These are phyloP conservation scores for Linnaemya vulpina DNA, from an alignment of 2,888 invertebrate species.

Conservation along the genomic window DNA sequence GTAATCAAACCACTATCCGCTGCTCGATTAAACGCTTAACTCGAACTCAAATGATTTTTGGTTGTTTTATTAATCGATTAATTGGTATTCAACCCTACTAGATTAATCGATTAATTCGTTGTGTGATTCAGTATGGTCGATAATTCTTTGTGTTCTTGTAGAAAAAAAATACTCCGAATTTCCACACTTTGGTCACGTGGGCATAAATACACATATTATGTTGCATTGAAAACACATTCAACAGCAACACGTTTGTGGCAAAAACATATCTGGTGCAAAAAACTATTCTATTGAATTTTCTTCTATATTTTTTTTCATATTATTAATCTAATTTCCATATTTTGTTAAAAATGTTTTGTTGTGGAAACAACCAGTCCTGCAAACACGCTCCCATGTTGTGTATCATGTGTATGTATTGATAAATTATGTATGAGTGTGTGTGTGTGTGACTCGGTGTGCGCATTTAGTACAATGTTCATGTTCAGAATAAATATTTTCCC, in stretches of 20 bases:
- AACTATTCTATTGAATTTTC: conserved; percentile 46
- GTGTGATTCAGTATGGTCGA: no score
- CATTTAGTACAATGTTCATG: background rate
- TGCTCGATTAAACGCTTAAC: no score
- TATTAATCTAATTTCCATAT: conserved; percentile 67
- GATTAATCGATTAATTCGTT: no score
- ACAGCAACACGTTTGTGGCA: conserved; percentile 14
- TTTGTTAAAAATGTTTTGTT: conserved; percentile 63
- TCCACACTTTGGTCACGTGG: background rate
- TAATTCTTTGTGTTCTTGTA: no score
- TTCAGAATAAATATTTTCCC: conserved; percentile 42
- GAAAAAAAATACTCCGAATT: no score
- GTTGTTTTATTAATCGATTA: no score
- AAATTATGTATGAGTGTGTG: background rate
- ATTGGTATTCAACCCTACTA: no score
- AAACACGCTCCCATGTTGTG: conserved; percentile 4
- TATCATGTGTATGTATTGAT: background rate
- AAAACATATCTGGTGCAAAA: conserved; percentile 35
- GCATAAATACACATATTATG: background rate
- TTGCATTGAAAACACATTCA: background rate
- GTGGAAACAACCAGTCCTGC: conserved; percentile 28
- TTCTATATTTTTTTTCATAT: background rate
- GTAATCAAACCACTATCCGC: no score
- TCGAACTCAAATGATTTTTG: no score
- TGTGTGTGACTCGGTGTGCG: background rate